A percentile compares a stretch with the other conserved stretches of the same genome.
phyloP scores from a whole-genome alignment of 1,140 invertebrate species.

The Microplitis mediator region DNA sequence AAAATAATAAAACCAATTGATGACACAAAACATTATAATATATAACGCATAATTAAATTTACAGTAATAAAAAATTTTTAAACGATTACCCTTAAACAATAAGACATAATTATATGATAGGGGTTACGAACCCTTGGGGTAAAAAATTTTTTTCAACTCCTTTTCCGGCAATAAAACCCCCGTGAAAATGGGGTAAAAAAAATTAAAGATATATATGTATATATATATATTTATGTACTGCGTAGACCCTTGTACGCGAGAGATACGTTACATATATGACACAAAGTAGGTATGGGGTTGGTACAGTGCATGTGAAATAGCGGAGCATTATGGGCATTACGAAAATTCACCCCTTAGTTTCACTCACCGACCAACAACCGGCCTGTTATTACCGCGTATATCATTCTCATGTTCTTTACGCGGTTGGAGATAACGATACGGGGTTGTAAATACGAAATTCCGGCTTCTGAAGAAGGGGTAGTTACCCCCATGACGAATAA shows the following conservation, averaged over 20 bases:
- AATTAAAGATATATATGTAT: no score
- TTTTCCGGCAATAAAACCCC: constrained; percentile 49
- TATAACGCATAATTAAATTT: no score
- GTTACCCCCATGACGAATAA: not conserved
- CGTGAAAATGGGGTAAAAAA: constrained; percentile 41
- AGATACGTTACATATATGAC: constrained; percentile 21
- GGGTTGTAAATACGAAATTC: constrained; percentile 52
- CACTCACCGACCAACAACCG: constrained; percentile 37
- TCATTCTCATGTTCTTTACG: constrained; percentile 55
- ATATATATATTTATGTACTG: not conserved
- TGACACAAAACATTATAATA: no score
- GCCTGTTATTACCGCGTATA: constrained; percentile 58
- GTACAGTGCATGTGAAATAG: constrained; percentile 7
- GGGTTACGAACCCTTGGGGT: not conserved
- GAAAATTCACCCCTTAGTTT: constrained; percentile 51
- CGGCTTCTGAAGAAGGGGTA: constrained; percentile 8
- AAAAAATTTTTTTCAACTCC: constrained; percentile 21
- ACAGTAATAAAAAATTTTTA: not conserved
- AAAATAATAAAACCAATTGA: no score
- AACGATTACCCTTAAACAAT: not conserved
- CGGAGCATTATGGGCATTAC: constrained; percentile 54
- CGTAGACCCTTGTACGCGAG: not conserved
- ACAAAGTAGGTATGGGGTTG: not conserved
- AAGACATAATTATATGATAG: constrained; percentile 2
- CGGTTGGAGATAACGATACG: constrained; percentile 48